phyloP scores from a whole-genome alignment of 2,797 vertebrate genomes.

The Saxicola maurus region DNA sequence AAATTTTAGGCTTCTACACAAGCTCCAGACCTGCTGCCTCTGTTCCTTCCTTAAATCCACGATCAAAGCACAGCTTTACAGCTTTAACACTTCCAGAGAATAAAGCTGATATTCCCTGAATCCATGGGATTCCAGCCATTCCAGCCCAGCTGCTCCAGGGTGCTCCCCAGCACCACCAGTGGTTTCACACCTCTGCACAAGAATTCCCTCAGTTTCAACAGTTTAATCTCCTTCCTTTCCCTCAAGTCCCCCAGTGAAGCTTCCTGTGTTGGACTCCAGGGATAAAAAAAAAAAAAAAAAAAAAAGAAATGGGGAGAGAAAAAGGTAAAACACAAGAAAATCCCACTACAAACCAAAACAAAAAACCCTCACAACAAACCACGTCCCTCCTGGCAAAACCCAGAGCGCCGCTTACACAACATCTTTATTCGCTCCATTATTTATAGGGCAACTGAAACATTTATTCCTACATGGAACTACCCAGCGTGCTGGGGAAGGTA shows the following conservation, averaged over 20 bases:
- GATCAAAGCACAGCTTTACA: neutral
- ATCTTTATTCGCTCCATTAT: constrained; percentile 83
- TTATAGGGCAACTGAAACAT: constrained; percentile 89
- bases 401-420: constrained; percentile 85
- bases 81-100: neutral
- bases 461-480: constrained; percentile 78
- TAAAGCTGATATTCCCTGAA: neutral
- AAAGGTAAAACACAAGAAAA: constrained; percentile 10
- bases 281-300: neutral
- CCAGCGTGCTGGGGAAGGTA: neutral
- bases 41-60: neutral
- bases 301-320: neutral
- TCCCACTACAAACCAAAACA: neutral
- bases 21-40: neutral
- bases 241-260: constrained; percentile 7
- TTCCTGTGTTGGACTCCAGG: neutral
- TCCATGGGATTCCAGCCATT: neutral
- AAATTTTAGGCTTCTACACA: neutral
- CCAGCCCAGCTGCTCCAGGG: neutral
- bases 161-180: neutral
- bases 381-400: constrained; percentile 75
- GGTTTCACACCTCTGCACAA: neutral
- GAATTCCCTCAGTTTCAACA: constrained; percentile 15
- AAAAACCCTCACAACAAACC: constrained; percentile 42
- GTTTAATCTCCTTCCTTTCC: constrained; percentile 24